A percentile compares a stretch with the other conserved stretches of the same genome.
Evolutionary conservation across 2,888 invertebrate species (phyloP).

Genomic region (Orchesellides sinensis): DNA sequence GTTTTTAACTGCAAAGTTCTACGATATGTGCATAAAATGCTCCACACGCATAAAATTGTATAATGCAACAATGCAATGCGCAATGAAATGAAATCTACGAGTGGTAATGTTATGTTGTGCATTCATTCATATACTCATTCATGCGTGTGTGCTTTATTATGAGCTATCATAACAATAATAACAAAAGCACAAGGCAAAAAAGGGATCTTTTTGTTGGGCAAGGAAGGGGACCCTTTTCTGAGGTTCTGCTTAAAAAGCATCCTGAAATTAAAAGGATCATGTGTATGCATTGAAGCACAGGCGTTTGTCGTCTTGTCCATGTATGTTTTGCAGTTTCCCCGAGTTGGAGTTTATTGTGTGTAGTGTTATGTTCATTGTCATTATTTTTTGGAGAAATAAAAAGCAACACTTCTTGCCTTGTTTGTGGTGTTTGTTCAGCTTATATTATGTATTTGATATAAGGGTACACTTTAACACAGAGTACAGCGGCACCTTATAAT

Average conservation of each 20-base stretch:
- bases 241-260: background rate
- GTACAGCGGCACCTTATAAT: background rate
- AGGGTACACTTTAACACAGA: background rate
- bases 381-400: background rate
- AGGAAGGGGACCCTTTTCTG: slow-evolving; percentile 35
- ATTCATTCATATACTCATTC: slow-evolving; percentile 28
- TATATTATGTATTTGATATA: background rate
- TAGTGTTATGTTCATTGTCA: slow-evolving; percentile 45
- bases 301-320: too few species aligned
- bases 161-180: slow-evolving; percentile 55
- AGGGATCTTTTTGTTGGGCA: slow-evolving; percentile 23
- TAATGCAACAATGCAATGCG: slow-evolving; percentile 29
- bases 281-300: background rate
- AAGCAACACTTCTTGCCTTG: slow-evolving; percentile 1
- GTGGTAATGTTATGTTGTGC: background rate
- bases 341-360: slow-evolving; percentile 46
- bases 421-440: slow-evolving; percentile 17
- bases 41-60: slow-evolving; percentile 4
- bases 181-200: slow-evolving; percentile 47
- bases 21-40: background rate
- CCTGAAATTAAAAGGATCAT: background rate
- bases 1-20: too few species aligned
- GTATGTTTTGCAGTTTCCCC: slow-evolving; percentile 1
- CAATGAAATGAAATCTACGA: slow-evolving; percentile 21
- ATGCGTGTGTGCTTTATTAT: slow-evolving; percentile 56